Base-by-base conservation (phyloP, 2,888 invertebrate species). In the Phortica okadai region DNA sequence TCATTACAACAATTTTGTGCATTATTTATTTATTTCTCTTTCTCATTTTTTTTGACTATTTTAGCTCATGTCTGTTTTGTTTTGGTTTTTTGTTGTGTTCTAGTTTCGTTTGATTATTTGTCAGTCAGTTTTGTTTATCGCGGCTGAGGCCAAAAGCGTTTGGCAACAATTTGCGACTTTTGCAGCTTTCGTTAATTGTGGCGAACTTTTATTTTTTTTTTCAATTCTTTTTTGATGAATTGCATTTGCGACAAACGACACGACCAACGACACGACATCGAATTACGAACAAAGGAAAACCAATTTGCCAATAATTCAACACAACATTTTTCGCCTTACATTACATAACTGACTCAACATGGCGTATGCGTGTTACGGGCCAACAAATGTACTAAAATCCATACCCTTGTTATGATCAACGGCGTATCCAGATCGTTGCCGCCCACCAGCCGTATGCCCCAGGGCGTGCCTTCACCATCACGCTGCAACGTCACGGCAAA, bases 371-470 rank as follows among this genome's bases (percentile, higher is more conserved):
- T 75, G 45, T 64, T 75, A 14, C 21, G 21, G 21, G 21, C 21
- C 21, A 21, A 21, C 21, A 21, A 21, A 21, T 74, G 33, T 66
- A 14, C 8, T 58, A n/a, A 58, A 66, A 41, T 6, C 59, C 93
- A 93, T 94, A 97, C 97, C 95, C 95, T 95, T 82, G 97, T 97
- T 91, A 97, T 95, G 91, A 97, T 95, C 90, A 97, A 94, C 80
- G 97, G 97, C 74, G 96, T 95, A 89, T 96, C 95, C 88, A 97
- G 94, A 93, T 97, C 97, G 82, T 95, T 94, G 85, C 97, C 97
- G 85, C 97, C 97, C 82, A 96, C 96, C 84, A 97, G 93, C 86
- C 97, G 94, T 87, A 97, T 95, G 78, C 97, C 97, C 97, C 97
- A 97, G 89, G 95, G 95, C 88, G 94, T 94, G 84, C 93, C 93